These are phyloP conservation scores for Zosterops borbonicus DNA, from an alignment of 2,113 vertebrate genomes.

Conservation along the genomic window DNA sequence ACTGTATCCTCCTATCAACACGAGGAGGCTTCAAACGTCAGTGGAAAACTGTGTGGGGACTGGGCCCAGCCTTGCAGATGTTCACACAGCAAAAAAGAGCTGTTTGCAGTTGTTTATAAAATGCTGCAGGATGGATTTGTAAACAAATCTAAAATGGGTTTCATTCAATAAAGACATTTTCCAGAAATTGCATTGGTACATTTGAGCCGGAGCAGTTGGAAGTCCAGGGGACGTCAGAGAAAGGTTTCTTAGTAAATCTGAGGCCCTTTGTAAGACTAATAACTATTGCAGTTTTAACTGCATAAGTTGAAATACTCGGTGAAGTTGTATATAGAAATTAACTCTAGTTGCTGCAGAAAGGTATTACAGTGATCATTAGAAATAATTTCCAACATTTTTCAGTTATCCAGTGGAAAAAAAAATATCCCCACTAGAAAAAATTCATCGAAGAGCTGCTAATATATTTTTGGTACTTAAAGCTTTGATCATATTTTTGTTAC, in stretches of 20 bases:
- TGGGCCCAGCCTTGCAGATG: neutral
- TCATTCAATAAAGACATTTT: neutral
- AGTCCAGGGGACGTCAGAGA: neutral
- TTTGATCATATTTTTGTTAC: slow-evolving; percentile 56
- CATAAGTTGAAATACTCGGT: neutral
- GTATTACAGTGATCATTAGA: neutral
- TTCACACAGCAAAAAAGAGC: neutral
- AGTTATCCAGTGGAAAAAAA: neutral
- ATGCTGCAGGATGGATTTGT: neutral
- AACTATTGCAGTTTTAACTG: neutral
- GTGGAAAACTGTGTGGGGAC: neutral
- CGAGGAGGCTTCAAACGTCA: neutral
- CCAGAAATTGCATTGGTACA: neutral
- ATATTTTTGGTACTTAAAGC: slow-evolving; percentile 26
- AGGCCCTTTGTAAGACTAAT: neutral
- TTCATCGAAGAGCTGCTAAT: neutral
- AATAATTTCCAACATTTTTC: neutral
- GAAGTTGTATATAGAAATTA: neutral
- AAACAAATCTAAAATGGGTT: neutral
- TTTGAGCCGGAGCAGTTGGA: neutral
- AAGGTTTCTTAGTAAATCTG: neutral
- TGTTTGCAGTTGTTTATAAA: neutral
- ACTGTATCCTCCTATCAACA: neutral
- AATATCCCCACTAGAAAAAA: slow-evolving; percentile 30
- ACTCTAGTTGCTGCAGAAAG: neutral